phyloP scores from a whole-genome alignment of 2,888 invertebrate genomes.

The Chaetogeoica ovagalla region DNA sequence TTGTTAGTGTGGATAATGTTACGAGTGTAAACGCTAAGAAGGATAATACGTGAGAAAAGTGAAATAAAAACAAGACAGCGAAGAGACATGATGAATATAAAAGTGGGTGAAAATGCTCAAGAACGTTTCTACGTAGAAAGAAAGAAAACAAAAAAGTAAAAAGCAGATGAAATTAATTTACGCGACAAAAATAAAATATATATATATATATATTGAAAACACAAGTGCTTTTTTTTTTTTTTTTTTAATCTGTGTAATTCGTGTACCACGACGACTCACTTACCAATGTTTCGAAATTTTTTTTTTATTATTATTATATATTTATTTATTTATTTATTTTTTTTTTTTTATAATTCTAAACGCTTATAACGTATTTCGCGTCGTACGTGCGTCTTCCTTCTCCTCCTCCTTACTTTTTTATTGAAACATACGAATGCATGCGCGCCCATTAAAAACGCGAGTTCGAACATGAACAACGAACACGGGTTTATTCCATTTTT shows the following conservation, averaged over 20 bases:
- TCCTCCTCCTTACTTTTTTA: too few relatives aligned
- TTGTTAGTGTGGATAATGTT: background rate
- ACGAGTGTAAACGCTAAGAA: background rate
- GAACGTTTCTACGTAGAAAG: conserved; percentile 42
- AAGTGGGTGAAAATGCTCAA: conserved; percentile 17
- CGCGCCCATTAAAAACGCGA: too few relatives aligned
- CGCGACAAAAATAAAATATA: background rate
- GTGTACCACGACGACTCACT: conserved; percentile 22
- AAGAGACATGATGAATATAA: conserved; percentile 15
- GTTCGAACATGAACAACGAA: too few relatives aligned
- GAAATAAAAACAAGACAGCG: background rate
- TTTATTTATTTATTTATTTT: background rate
- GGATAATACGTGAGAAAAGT: background rate
- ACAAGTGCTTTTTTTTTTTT: conserved; percentile 8
- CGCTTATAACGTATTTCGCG: too few relatives aligned
- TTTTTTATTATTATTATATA: conserved; percentile 3
- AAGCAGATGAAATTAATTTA: conserved; percentile 31
- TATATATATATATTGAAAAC: too few relatives aligned
- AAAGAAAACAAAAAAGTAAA: too few relatives aligned
- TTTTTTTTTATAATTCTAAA: too few relatives aligned
- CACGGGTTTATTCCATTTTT: too few relatives aligned
- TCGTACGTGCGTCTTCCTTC: too few relatives aligned
- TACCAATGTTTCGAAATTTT: background rate
- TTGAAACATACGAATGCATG: too few relatives aligned
- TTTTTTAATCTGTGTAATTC: too few relatives aligned